Percentiles rank a stretch among this genome's conserved stretches.
Evolutionary conservation across 2,113 vertebrate genomes (phyloP).

Genomic region (Dipodomys merriami): DNA sequence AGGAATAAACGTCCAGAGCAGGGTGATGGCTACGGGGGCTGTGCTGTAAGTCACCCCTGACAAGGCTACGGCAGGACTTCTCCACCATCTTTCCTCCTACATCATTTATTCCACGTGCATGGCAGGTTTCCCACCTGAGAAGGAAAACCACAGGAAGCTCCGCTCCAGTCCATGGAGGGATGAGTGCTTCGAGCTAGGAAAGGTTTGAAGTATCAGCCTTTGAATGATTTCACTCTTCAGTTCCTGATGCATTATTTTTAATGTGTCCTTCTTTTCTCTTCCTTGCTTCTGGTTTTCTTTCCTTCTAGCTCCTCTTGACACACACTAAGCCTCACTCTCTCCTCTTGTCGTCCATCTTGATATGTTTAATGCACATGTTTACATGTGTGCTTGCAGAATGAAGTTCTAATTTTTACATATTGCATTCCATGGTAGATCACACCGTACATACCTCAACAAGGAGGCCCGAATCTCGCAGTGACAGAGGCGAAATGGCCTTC

Average conservation of each 20-base stretch:
- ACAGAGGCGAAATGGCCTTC: not conserved
- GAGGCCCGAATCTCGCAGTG: not conserved
- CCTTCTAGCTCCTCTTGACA: not conserved
- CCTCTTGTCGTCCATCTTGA: not conserved
- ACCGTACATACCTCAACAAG: not conserved
- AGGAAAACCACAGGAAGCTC: not conserved
- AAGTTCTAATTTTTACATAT: not conserved
- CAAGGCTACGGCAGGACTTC: not conserved
- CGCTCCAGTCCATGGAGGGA: not conserved
- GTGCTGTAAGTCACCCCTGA: not conserved
- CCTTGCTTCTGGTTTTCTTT: conserved; percentile 24
- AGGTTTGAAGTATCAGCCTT: not conserved
- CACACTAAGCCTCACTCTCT: no score
- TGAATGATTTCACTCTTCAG: not conserved
- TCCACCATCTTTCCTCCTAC: not conserved
- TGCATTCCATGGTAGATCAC: not conserved
- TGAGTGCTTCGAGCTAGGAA: not conserved
- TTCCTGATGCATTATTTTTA: not conserved
- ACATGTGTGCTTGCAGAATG: no score
- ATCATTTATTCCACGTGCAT: not conserved
- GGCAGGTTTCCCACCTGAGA: not conserved
- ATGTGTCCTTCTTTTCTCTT: not conserved
- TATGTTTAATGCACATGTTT: not conserved
- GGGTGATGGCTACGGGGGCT: not conserved
- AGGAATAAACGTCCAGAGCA: not conserved